Evolutionary conservation across 2,113 vertebrate species (phyloP).

Genomic region (Myotis yumanensis): DNA sequence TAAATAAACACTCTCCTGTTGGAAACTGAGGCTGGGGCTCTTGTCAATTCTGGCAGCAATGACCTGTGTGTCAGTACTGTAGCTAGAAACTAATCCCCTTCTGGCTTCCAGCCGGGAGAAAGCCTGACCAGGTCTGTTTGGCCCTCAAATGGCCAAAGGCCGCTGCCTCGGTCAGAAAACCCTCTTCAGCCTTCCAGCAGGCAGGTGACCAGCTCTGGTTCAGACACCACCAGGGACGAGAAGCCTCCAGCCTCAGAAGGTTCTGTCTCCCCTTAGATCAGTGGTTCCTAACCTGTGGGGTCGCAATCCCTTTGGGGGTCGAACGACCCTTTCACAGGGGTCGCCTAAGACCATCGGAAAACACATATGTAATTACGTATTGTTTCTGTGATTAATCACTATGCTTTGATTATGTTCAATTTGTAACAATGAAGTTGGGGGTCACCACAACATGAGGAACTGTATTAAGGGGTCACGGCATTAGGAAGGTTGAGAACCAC

Average conservation of each 20-base stretch:
- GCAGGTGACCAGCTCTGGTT: neutral
- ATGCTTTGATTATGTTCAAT: no score
- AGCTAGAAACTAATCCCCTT: neutral
- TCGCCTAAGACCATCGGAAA: no score
- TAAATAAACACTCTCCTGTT: neutral
- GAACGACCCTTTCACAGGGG: no score
- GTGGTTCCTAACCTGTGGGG: no score
- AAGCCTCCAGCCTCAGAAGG: neutral
- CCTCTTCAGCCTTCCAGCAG: neutral
- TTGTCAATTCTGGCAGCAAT: neutral
- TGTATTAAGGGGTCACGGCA: no score
- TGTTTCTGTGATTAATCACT: no score
- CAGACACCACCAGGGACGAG: neutral
- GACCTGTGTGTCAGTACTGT: neutral
- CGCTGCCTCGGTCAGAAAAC: neutral
- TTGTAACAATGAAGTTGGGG: no score
- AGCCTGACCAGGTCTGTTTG: neutral
- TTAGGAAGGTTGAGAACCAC: no score
- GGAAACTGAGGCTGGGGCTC: neutral
- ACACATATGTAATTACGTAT: no score
- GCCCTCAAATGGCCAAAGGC: neutral
- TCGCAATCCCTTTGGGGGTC: no score
- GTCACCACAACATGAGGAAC: no score
- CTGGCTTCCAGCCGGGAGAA: neutral
- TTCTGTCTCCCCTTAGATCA: neutral